Conservation (phyloP, 2,797 vertebrate genomes). For the Poecilia wingei region DNA sequence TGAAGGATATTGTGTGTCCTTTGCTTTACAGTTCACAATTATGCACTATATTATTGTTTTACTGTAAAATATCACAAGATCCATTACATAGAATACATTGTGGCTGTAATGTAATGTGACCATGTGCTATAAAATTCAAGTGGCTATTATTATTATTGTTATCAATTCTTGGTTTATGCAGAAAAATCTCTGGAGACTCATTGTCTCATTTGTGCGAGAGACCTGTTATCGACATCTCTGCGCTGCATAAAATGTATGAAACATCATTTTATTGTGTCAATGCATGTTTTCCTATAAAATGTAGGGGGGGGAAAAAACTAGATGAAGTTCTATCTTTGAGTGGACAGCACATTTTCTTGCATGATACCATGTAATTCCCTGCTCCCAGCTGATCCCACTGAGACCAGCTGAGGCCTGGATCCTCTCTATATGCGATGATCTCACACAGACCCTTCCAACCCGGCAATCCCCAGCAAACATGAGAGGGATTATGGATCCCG, state of each 20-base stretch:
- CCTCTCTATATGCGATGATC: slow-evolving; percentile 40
- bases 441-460: slow-evolving; percentile 47
- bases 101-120: too few relatives aligned
- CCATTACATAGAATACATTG: too few relatives aligned
- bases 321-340: neutral
- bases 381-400: slow-evolving; percentile 44
- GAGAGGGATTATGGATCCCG: slow-evolving; percentile 34
- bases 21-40: too few relatives aligned
- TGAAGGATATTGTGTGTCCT: neutral
- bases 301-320: neutral
- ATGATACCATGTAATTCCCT: slow-evolving; percentile 59
- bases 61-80: too few relatives aligned
- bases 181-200: too few relatives aligned
- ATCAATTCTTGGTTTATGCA: too few relatives aligned
- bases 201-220: too few relatives aligned
- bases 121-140: too few relatives aligned
- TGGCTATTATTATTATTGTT: too few relatives aligned
- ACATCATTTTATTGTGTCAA: neutral
- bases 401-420: slow-evolving; percentile 20
- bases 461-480: slow-evolving; percentile 32
- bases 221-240: too few relatives aligned
- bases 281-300: neutral
- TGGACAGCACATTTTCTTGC: slow-evolving; percentile 18
- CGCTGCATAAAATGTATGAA: neutral
- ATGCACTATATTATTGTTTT: too few relatives aligned